Evolutionary conservation across 2,888 invertebrate genomes (phyloP).

Genomic region (Plagiodera versicolora): DNA sequence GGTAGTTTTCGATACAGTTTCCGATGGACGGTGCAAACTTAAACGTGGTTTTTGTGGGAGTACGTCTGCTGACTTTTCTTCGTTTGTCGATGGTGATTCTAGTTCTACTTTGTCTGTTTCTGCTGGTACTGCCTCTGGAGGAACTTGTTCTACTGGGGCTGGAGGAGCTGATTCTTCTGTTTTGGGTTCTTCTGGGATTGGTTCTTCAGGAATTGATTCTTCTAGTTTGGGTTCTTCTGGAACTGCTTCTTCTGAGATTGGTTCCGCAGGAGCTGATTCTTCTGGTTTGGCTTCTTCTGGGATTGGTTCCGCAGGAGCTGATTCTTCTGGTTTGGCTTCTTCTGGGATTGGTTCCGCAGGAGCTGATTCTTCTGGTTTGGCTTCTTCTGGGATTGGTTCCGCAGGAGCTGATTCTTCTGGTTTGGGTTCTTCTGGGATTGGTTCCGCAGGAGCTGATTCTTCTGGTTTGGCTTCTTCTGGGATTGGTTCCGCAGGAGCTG

Average conservation of each 20-base stretch:
- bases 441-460: not conserved
- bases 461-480: not conserved
- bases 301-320: too few species aligned
- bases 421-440: not conserved
- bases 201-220: constrained; percentile 12
- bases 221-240: constrained; percentile 1
- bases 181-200: not conserved
- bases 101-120: not conserved
- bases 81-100: too few species aligned
- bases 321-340: too few species aligned
- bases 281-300: too few species aligned
- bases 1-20: too few species aligned
- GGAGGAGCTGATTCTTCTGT: too few species aligned
- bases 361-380: too few species aligned
- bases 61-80: not conserved
- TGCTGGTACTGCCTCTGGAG: constrained; percentile 13
- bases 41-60: not conserved
- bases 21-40: too few species aligned
- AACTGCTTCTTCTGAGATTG: not conserved
- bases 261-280: too few species aligned
- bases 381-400: not conserved
- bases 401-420: not conserved
- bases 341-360: too few species aligned
- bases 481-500: not conserved
- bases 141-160: constrained; percentile 14